phyloP scores from a whole-genome alignment of 2,113 vertebrate genomes.

The Rhabdomys dilectus region DNA sequence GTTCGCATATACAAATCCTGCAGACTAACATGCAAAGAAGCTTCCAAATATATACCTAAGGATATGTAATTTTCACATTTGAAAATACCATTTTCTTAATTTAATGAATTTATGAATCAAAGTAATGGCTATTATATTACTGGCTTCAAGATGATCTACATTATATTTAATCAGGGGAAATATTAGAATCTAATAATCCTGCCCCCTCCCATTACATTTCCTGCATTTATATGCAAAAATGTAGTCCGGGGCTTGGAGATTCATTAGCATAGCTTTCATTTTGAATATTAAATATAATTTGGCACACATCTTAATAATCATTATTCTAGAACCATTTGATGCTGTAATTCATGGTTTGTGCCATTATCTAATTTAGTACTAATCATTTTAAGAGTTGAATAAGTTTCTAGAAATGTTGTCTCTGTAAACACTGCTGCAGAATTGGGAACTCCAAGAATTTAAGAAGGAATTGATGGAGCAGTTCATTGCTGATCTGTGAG shows the following conservation, averaged over 20 bases:
- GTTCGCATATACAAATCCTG: background rate
- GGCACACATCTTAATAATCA: slow-evolving; percentile 81
- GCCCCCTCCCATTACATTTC: slow-evolving; percentile 77
- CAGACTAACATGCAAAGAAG: background rate
- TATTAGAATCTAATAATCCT: slow-evolving; percentile 69
- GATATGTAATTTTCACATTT: slow-evolving; percentile 63
- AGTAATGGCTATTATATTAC: slow-evolving; percentile 76
- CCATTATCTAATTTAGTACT: slow-evolving; percentile 79
- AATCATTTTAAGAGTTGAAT: slow-evolving; percentile 81
- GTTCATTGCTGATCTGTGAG: slow-evolving; percentile 81
- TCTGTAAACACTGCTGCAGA: slow-evolving; percentile 67
- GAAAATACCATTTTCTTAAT: slow-evolving; percentile 55
- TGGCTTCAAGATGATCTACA: slow-evolving; percentile 73
- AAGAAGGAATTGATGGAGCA: slow-evolving; percentile 71
- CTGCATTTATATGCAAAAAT: slow-evolving; percentile 75
- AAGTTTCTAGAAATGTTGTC: slow-evolving; percentile 74
- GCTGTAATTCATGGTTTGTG: slow-evolving; percentile 81
- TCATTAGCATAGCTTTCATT: slow-evolving; percentile 84
- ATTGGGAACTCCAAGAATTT: slow-evolving; percentile 67
- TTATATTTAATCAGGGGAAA: slow-evolving; percentile 74
- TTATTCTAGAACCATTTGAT: slow-evolving; percentile 83
- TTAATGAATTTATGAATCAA: slow-evolving; percentile 71
- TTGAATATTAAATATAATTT: slow-evolving; percentile 85
- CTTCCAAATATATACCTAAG: background rate
- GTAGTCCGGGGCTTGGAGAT: slow-evolving; percentile 66